A percentile compares a stretch with the other conserved stretches of the same genome.
Conservation (phyloP, 2,797 vertebrate genomes). For the Sebastes taczanowskii region DNA sequence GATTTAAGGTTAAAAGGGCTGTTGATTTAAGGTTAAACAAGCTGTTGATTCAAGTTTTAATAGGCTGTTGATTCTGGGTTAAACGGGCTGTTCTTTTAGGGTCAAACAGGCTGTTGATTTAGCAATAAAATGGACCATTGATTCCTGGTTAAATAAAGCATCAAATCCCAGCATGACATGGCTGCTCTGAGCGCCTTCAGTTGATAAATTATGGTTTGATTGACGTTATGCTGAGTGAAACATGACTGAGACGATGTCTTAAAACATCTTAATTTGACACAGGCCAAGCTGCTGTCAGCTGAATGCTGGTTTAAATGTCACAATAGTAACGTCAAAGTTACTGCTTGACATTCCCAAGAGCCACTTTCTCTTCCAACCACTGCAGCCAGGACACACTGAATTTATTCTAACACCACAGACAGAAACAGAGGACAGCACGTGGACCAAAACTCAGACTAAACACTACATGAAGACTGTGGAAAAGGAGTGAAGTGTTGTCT, state of each 20-base stretch:
- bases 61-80: background rate
- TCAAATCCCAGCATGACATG: background rate
- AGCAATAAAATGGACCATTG: background rate
- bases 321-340: background rate
- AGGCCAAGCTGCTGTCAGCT: background rate
- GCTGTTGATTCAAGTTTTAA: too few species aligned
- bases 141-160: background rate
- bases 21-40: too few species aligned
- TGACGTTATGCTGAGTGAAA: background rate
- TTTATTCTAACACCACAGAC: background rate
- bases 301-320: background rate
- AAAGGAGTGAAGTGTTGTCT: background rate
- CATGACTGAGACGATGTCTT: background rate
- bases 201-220: background rate
- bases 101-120: too few species aligned
- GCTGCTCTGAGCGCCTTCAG: background rate
- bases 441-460: conserved; percentile 18
- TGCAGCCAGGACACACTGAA: background rate
- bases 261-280: background rate
- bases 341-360: background rate
- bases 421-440: background rate
- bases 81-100: too few species aligned
- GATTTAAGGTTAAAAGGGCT: too few species aligned
- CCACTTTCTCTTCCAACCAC: background rate
- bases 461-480: background rate